Evolutionary conservation across 2,797 vertebrate species (phyloP), one percentile per base, ranked within the genome.

Genomic region (Tokudaia tokunoshimensis): DNA sequence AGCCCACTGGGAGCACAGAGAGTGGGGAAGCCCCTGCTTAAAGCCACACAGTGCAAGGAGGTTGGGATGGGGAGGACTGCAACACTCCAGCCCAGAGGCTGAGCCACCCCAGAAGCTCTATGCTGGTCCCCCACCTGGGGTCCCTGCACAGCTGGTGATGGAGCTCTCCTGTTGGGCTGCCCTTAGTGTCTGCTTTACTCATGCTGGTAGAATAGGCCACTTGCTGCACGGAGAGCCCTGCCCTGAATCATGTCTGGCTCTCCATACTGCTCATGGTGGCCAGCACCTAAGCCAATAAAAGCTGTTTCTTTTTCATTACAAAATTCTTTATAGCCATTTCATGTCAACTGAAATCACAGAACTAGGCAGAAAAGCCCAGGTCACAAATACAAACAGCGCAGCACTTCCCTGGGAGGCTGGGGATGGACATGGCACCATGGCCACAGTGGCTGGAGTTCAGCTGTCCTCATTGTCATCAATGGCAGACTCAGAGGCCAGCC

Each of bases 301-400:
- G 29, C 57, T 41, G 94, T 70, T 81, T 94, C 92, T 96, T 92
- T 98, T 99, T 99, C 98, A 98, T 99, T 98, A 97, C 79, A 98
- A 99, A 98, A 98, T 97, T 98, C 97, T 98, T 99, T 98, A 98
- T 99, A 98, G 97, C 98, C 98, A 98, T 98, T 98, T 98, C 94
- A 98, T 95, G 97, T 95, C 0, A 80, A 89, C 97, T 89, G 86
- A 98, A 98, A 98, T 98, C 98, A 98, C 98, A 98, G 98, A 98
- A 97, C 97, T 79, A 97, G 96, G 97, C 65, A 90, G 90, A 80
- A 97, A 97, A 93, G 91, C 41, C 79, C 96, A 47, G 92, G 95
- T 93, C 47, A 98, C 98, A 96, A 97, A 98, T 95, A 98, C 97
- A 98, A 98, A 98, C 97, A 97, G 97, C 96, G 97, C 94, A 63